These are phyloP conservation scores for Brachyalestes nurse DNA, from an alignment of 2,797 vertebrate genomes.

Conservation along the genomic window DNA sequence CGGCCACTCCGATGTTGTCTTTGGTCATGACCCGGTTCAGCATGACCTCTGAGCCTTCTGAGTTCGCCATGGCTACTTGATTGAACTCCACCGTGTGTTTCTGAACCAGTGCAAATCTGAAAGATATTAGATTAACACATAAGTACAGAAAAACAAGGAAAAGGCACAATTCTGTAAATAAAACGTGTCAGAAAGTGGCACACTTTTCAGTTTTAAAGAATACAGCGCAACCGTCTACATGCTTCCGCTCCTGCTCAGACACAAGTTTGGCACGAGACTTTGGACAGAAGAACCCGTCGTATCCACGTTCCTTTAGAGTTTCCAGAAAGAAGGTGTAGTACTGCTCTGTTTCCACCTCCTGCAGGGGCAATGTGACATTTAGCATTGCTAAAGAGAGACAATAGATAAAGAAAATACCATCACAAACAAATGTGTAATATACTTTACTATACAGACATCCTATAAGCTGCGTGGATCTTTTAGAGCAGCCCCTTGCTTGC, in stretches of 20 bases:
- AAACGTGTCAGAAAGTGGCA: slow-evolving; percentile 45
- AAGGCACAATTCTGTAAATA: background rate
- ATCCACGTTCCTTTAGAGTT: slow-evolving; percentile 93
- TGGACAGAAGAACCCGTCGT: slow-evolving; percentile 97
- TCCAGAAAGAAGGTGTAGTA: slow-evolving; percentile 96
- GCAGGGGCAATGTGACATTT: slow-evolving; percentile 16
- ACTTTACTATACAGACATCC: no score
- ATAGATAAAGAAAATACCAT: background rate
- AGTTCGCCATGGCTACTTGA: slow-evolving; percentile 98
- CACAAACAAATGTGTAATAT: no score
- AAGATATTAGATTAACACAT: slow-evolving; percentile 14
- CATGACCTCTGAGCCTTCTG: slow-evolving; percentile 98
- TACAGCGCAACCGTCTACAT: slow-evolving; percentile 97
- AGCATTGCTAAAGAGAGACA: background rate
- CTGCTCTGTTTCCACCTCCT: slow-evolving; percentile 99
- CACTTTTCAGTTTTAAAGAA: slow-evolving; percentile 98
- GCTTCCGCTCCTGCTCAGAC: slow-evolving; percentile 96
- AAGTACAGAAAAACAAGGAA: background rate
- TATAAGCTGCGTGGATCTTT: no score
- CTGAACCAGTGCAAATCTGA: slow-evolving; percentile 92
- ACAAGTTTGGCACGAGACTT: slow-evolving; percentile 99
- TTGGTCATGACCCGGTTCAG: slow-evolving; percentile 98
- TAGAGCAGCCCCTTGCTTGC: background rate
- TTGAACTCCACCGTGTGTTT: slow-evolving; percentile 99
- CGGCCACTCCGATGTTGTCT: slow-evolving; percentile 95